Conservation (phyloP, 2,797 vertebrate genomes). For the Petrocephalus schoutedeni region DNA sequence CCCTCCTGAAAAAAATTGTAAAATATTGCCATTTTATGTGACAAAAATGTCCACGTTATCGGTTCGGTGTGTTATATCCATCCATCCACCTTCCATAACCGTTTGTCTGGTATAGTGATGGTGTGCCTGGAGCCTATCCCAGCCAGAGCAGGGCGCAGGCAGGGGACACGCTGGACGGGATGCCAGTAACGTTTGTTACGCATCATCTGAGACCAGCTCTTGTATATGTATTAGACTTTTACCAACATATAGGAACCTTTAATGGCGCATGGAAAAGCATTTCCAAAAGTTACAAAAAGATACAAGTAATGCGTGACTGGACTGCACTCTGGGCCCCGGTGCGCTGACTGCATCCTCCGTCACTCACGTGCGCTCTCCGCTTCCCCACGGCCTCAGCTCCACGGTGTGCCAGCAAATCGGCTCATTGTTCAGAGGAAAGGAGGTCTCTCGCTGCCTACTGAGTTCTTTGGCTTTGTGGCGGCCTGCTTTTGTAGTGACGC, state of each 20-base stretch:
- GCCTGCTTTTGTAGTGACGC: background rate
- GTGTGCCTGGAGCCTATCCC: background rate
- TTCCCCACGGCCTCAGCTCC: background rate
- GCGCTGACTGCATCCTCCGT: background rate
- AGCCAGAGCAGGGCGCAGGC: background rate
- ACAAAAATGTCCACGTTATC: background rate
- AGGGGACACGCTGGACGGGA: background rate
- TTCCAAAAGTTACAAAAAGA: background rate
- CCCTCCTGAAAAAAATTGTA: slow-evolving; percentile 30
- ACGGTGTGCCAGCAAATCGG: background rate
- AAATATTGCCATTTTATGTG: background rate
- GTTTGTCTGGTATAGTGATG: background rate
- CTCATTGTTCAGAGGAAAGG: background rate
- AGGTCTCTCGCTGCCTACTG: background rate
- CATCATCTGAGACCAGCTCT: background rate
- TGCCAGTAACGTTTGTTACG: background rate
- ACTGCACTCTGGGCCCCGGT: background rate
- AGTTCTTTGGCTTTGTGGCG: background rate
- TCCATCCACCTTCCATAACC: background rate
- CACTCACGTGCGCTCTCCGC: background rate
- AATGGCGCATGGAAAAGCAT: background rate
- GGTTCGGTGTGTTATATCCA: background rate
- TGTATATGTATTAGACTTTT: background rate
- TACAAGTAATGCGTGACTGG: background rate
- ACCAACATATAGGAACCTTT: background rate